Evolutionary conservation across 2,888 invertebrate species (phyloP).

Genomic region (Linyphia triangularis): DNA sequence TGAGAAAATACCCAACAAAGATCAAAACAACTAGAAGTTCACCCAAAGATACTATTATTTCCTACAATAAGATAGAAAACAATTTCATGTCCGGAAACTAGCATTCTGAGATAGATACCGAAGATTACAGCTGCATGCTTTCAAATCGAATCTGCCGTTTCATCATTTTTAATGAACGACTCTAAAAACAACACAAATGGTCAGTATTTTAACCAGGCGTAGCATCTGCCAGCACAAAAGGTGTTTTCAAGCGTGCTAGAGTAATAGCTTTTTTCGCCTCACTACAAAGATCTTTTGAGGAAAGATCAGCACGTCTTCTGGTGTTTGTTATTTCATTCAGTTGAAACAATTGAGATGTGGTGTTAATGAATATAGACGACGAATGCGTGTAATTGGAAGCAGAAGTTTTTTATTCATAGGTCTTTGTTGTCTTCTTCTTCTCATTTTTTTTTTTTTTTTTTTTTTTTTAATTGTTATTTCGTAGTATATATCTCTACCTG

Average conservation of each 20-base stretch:
- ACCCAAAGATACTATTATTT: too few species aligned
- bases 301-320: not conserved
- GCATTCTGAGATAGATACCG: not conserved
- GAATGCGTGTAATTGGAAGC: conserved; percentile 23
- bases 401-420: not conserved
- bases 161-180: conserved; percentile 32
- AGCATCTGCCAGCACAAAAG: conserved; percentile 25
- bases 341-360: conserved; percentile 6
- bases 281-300: conserved; percentile 1
- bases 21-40: too few species aligned
- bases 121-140: not conserved
- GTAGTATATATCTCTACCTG: not conserved
- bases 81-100: not conserved
- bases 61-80: not conserved
- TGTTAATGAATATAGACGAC: conserved; percentile 5
- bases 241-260: conserved; percentile 44
- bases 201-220: not conserved
- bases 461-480: not conserved
- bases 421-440: not conserved
- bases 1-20: too few species aligned
- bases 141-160: not conserved
- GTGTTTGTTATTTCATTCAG: not conserved
- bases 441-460: too few species aligned
- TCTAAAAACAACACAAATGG: not conserved
- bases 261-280: conserved; percentile 43